Evolutionary conservation across 1,140 invertebrate species (phyloP).

Genomic region (Drosophila fuyamai): DNA sequence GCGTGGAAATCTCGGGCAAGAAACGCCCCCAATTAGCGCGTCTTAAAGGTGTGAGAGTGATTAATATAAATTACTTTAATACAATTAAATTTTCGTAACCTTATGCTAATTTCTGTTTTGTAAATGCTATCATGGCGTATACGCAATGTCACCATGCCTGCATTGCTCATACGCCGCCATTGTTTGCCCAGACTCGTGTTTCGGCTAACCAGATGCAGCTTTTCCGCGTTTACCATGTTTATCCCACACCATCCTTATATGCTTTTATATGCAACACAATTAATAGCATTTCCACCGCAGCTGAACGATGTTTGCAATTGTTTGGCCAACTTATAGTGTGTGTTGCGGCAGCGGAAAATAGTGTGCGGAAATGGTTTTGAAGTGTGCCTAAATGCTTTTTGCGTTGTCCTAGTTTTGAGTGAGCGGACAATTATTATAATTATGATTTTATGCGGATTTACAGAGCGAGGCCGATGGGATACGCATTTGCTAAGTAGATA

Average conservation of each 20-base stretch:
- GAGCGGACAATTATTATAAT: conserved; percentile 41
- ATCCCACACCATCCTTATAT: background rate
- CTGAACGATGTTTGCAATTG: conserved; percentile 38
- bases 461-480: background rate
- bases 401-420: conserved; percentile 32
- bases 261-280: conserved; percentile 26
- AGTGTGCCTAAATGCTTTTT: conserved; percentile 47
- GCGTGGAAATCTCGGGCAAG: background rate
- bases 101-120: background rate
- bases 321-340: conserved; percentile 32
- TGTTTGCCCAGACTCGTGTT: conserved; percentile 30
- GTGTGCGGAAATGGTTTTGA: conserved; percentile 50
- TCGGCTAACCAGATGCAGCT: conserved; percentile 21
- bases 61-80: background rate
- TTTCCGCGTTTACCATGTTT: background rate
- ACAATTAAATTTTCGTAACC: background rate
- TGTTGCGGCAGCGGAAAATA: conserved; percentile 5
- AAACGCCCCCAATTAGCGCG: conserved; percentile 30
- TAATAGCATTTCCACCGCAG: conserved; percentile 35
- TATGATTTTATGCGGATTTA: conserved; percentile 14
- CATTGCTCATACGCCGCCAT: conserved; percentile 25
- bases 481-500: background rate
- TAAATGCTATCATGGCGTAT: conserved; percentile 22
- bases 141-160: conserved; percentile 36
- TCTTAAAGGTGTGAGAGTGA: background rate